These are phyloP conservation scores for Tyrannus savana DNA, from an alignment of 2,113 vertebrate species.

Conservation along the genomic window DNA sequence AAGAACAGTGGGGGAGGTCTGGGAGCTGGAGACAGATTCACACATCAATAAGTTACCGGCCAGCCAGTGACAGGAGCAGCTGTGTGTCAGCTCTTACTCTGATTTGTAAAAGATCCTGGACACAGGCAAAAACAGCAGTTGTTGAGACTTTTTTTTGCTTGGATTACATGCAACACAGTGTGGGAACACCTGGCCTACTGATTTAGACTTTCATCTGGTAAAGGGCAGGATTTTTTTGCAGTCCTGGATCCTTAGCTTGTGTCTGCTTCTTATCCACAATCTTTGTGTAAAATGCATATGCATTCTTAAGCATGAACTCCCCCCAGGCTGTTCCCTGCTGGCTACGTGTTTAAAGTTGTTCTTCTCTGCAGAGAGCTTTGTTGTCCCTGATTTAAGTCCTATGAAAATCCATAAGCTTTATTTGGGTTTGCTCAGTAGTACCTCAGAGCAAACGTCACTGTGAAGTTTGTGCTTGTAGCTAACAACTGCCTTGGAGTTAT, in stretches of 20 bases:
- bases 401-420: not conserved
- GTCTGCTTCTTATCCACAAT: conserved; percentile 1
- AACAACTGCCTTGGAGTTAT: not conserved
- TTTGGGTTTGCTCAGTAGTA: not conserved
- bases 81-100: not conserved
- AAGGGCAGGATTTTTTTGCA: not conserved
- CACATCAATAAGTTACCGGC: not conserved
- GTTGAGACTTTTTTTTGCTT: not conserved
- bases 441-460: not conserved
- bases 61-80: not conserved
- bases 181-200: not conserved
- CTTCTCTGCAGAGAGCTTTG: not conserved
- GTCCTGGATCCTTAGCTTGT: not conserved
- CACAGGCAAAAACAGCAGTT: not conserved
- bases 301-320: not conserved
- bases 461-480: not conserved
- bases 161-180: not conserved
- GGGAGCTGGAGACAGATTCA: not conserved
- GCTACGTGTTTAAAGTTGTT: not conserved
- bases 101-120: not conserved
- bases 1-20: conserved; percentile 22
- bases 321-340: not conserved
- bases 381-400: not conserved
- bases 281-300: not conserved
- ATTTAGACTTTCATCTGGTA: conserved; percentile 1